phyloP scores from a whole-genome alignment of 2,888 invertebrate species.

The Dasypolia templi region DNA sequence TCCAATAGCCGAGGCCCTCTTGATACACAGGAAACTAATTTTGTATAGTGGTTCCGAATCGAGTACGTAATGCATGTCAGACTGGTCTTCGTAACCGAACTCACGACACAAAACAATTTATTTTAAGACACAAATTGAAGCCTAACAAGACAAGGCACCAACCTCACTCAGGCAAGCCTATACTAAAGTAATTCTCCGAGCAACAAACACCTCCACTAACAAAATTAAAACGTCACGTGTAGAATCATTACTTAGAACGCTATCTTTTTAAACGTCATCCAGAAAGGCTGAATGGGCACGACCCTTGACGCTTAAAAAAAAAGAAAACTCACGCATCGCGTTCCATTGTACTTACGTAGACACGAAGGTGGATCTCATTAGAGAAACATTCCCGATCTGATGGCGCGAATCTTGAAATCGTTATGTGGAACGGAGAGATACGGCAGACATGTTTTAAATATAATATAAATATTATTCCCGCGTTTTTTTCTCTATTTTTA shows the following conservation, averaged over 20 bases:
- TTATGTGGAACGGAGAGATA: slow-evolving; percentile 83
- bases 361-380: slow-evolving; percentile 90
- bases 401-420: slow-evolving; percentile 89
- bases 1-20: not conserved
- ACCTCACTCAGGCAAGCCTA: not conserved
- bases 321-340: slow-evolving; percentile 86
- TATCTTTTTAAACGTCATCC: slow-evolving; percentile 85
- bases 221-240: slow-evolving; percentile 73
- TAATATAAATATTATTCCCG: slow-evolving; percentile 30
- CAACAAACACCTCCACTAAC: slow-evolving; percentile 69
- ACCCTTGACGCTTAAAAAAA: slow-evolving; percentile 84
- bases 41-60: not conserved
- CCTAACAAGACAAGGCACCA: not conserved
- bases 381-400: slow-evolving; percentile 85
- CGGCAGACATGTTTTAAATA: slow-evolving; percentile 59
- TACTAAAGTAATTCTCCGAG: slow-evolving; percentile 34
- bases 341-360: slow-evolving; percentile 87
- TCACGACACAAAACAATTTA: not conserved
- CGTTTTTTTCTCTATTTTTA: slow-evolving; percentile 27
- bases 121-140: not conserved
- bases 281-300: slow-evolving; percentile 83
- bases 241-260: slow-evolving; percentile 88
- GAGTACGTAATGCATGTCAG: not conserved
- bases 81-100: not conserved
- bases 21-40: too few species aligned